Conservation (phyloP, 2,888 invertebrate genomes). For the Habroteleia sp. region DNA sequence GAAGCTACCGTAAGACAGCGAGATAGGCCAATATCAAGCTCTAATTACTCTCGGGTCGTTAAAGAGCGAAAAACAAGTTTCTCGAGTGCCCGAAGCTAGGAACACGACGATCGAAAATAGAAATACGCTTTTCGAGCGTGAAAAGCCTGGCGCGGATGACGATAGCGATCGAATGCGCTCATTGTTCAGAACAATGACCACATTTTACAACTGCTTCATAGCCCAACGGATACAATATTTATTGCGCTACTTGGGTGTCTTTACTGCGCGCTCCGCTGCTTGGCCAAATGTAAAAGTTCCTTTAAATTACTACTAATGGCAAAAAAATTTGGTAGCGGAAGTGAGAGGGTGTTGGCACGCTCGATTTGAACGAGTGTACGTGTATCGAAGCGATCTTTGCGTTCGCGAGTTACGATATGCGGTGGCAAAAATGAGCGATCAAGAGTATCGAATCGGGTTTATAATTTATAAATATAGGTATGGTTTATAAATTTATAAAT, state of each 20-base stretch:
- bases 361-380: too few species aligned
- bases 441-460: too few species aligned
- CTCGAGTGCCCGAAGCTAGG: constrained; percentile 2
- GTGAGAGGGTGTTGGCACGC: too few species aligned
- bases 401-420: too few species aligned
- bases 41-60: constrained; percentile 20
- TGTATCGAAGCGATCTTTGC: too few species aligned
- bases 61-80: constrained; percentile 30
- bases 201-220: constrained; percentile 52
- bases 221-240: constrained; percentile 49
- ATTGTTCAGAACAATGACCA: constrained; percentile 58
- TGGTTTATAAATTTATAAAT: too few species aligned
- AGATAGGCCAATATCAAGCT: constrained; percentile 26
- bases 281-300: too few species aligned
- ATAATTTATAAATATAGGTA: too few species aligned
- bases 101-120: constrained; percentile 31
- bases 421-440: too few species aligned
- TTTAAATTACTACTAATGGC: too few species aligned
- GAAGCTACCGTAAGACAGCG: constrained; percentile 28
- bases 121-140: constrained; percentile 29
- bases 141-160: constrained; percentile 22
- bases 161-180: constrained; percentile 54
- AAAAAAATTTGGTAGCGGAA: too few species aligned
- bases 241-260: constrained; percentile 23
- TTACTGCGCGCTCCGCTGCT: constrained; percentile 6